These are phyloP conservation scores for Agrotis exclamationis DNA, from an alignment of 2,888 invertebrate genomes.

Conservation along the genomic window DNA sequence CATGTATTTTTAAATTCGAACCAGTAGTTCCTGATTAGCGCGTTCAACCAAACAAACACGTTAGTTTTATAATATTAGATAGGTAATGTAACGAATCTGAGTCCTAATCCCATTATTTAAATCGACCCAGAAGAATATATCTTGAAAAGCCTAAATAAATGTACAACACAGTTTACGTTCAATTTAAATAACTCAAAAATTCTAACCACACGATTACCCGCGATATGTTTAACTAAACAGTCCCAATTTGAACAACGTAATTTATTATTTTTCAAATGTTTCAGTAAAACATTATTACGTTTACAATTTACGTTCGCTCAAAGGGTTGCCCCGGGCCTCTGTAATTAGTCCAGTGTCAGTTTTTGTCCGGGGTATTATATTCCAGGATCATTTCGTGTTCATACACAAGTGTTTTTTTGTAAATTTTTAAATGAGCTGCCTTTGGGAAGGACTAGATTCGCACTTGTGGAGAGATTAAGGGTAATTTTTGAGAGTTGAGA, in stretches of 20 bases:
- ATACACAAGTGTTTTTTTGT: slow-evolving; percentile 36
- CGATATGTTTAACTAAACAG: slow-evolving; percentile 50
- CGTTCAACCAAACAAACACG: background rate
- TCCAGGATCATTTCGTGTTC: slow-evolving; percentile 50
- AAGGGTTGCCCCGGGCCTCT: slow-evolving; percentile 48
- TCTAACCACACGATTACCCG: slow-evolving; percentile 27
- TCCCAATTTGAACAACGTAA: slow-evolving; percentile 48
- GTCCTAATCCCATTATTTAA: no score
- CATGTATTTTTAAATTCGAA: no score
- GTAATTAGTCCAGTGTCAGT: slow-evolving; percentile 61
- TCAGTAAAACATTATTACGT: slow-evolving; percentile 58
- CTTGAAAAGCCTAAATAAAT: background rate
- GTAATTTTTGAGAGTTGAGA: slow-evolving; percentile 4
- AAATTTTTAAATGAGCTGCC: slow-evolving; percentile 45
- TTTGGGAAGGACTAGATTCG: slow-evolving; percentile 3
- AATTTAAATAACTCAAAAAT: slow-evolving; percentile 9
- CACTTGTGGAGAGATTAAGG: slow-evolving; percentile 24
- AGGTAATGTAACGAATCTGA: no score
- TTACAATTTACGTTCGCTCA: slow-evolving; percentile 52
- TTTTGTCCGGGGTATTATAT: slow-evolving; percentile 57
- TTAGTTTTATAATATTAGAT: background rate
- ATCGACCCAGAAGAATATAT: background rate
- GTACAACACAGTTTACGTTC: background rate
- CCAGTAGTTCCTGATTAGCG: no score
- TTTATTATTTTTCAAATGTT: slow-evolving; percentile 63